These are phyloP conservation scores for Astropecten irregularis DNA, from an alignment of 53 echinoderm and acorn worm genomes.

Conservation along the genomic window DNA sequence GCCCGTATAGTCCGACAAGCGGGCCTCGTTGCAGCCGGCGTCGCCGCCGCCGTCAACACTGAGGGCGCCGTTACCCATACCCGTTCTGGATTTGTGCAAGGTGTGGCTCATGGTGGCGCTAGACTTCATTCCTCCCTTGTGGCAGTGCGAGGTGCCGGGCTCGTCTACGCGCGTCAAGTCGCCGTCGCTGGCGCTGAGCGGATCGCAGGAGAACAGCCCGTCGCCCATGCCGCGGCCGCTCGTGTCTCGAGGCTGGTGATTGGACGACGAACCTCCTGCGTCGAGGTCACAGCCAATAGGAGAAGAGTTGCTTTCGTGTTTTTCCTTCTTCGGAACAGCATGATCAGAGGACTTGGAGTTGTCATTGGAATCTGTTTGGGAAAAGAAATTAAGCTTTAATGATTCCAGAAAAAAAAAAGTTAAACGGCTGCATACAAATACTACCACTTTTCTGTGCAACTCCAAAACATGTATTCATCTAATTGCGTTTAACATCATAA, in stretches of 20 bases:
- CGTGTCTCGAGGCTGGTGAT: conserved; percentile 65
- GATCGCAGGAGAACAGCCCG: conserved; percentile 61
- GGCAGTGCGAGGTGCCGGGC: conserved; percentile 41
- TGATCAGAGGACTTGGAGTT: conserved; percentile 60
- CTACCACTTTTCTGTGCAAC: too few relatives aligned
- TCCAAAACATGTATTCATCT: too few relatives aligned
- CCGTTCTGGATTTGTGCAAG: conserved; percentile 64
- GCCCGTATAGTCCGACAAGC: conserved; percentile 69
- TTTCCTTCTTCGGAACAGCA: conserved; percentile 71
- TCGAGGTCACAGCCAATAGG: conserved; percentile 59
- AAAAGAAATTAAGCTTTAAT: neutral
- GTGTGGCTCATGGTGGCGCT: conserved; percentile 61
- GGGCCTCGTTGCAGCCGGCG: conserved; percentile 62
- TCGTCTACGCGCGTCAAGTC: conserved; percentile 46
- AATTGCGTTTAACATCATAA: too few relatives aligned
- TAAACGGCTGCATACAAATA: neutral
- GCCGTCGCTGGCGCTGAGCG: conserved; percentile 28
- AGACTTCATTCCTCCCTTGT: conserved; percentile 57
- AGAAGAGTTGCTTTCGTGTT: conserved; percentile 59
- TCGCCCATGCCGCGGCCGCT: conserved; percentile 34
- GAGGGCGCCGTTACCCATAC: conserved; percentile 57
- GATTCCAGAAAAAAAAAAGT: neutral
- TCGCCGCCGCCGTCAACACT: conserved; percentile 70
- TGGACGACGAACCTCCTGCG: conserved; percentile 62
- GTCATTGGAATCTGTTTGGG: conserved; percentile 55